Evolutionary conservation across 2,797 vertebrate species (phyloP), one percentile per base, ranked within the genome.

Genomic region (Semaprochilodus insignis): DNA sequence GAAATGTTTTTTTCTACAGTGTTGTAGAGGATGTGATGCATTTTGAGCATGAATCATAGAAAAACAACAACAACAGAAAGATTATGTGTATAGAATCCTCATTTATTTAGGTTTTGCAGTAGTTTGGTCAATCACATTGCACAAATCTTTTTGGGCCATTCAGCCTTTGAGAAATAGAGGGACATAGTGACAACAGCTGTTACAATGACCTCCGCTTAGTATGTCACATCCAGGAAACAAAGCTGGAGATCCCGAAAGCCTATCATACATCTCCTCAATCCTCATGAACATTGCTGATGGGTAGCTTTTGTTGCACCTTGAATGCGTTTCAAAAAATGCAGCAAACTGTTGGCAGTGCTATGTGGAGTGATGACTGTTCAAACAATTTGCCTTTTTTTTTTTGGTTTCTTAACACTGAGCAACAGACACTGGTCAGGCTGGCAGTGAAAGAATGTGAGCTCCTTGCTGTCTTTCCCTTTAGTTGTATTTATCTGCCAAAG

Each of bases 351-450:
- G 17, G 52, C 27, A 52, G 21, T 52, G 54, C 40, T 69, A 3
- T 23, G 36, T 14, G 67, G 21, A 70, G 21, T 70, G 66, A 15
- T 10, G 34, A 69, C 21, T n/a, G 66, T 69, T 69, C 36, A 44
- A 69, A 60, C 44, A 71, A 23, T 77, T 17, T 69, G 52, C 40
- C 3, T 51, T n/a, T 72, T 16, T 34, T 75, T 54, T 74, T 2
- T 19, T 19, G 27, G 0, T 77, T 57, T 52, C 13, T 2, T 75
- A 40, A 80, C 77, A 83, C 21, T 77, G 74, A 73, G 74, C 80
- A 81, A 81, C 78, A 85, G 66, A 74, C 59, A 19, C 65, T 72
- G 40, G 54, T 77, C 72, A 69, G 51, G n/a, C 52, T 13, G 36
- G 65, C 72, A 76, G 63, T 62, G 54, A 65, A 63, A 76, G 44